Evolutionary conservation across 2,113 vertebrate genomes (phyloP), one percentile per base, ranked within the genome.

Genomic region (Pterocles gutturalis): DNA sequence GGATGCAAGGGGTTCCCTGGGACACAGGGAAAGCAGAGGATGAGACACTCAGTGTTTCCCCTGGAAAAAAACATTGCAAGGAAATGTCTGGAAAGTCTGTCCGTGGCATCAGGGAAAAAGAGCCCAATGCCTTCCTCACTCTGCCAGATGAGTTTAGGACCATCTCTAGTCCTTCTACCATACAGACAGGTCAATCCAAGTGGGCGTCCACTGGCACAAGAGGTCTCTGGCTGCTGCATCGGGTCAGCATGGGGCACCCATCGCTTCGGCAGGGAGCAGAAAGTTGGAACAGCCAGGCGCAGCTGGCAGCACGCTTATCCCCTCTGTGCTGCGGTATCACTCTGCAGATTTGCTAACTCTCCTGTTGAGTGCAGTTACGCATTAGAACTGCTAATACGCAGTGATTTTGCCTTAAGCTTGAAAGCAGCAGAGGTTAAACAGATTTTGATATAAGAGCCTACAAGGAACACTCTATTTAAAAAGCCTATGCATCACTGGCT

Each of bases 381-480:
- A 93, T 94, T 92, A 96, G 93, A 95, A 66, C 97, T 91, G 95
- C 92, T 97, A 97, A 96, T 95, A 79, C 92, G 7, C 90, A 65
- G 83, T 58, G 96, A 96, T 97, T 95, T 94, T 91, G 96, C 91
- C 89, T 89, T 97, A 96, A 95, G 96, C 93, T 97, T 92, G 72
- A 97, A 96, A 96, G 92, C 89, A 96, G 90, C 94, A 97, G 96
- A 97, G 97, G 97, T 97, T 97, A 97, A 97, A 96, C 94, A 97
- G 97, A 98, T 97, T 96, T 98, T 97, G 97, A 98, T 97, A 97
- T 97, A 98, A 96, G 97, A 97, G 96, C 94, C 95, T 96, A 96
- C 96, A 97, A 98, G 97, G 97, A 97, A 97, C 96, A 97, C 88
- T 97, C 93, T 94, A 94, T 96, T 97, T 97, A 94, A 97, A 96